Evolutionary conservation across 2,888 invertebrate species (phyloP), one percentile per base, ranked within the genome.

Genomic region (Apamea sordens): DNA sequence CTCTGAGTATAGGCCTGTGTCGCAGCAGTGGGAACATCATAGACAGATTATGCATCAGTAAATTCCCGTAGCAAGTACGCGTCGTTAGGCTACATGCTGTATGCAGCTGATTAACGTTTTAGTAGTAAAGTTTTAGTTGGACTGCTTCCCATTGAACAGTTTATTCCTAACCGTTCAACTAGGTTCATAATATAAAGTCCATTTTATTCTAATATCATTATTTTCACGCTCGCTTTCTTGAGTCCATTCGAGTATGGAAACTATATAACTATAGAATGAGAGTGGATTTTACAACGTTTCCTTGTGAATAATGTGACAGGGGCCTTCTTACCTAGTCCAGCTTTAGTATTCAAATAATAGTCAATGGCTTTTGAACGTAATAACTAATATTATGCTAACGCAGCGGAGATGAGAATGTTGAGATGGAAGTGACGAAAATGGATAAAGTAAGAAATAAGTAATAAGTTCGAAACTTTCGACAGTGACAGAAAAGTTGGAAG

Each of bases 121-220:
- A 32, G 21, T 47, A 47, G 47, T 47, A 11, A n/a, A n/a, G 32
- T 21, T 64, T 24, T 10, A 24, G 0, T 21, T 24, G 11, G 24
- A 56, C 53, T n/a, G 4, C 4, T 24, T 13, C 1, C 28, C 0
- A 13, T 59, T n/a, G 32, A 21, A 32, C 10, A 21, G 64, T 18
- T 50, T 36, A n/a, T n/a, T 50, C 36, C 21, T 28, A 18, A 11
- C 44, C 8, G 15, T 69, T 7, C 28, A 76, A 53, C 50, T 32
- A 63, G 53, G 44, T 47, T 59, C 28, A 50, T 59, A 11, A 32
- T 41, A 68, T 36, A 28, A 50, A 67, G 47, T 50, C 36, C 65
- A 67, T 59, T 71, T 59, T 61, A 76, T 82, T 77, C 24, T 61
- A 41, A 44, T 72, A 68, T 67, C 72, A 76, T 81, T 77, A 83